These are phyloP conservation scores for Nasonia giraulti DNA, from an alignment of 1,140 invertebrate species.

Conservation along the genomic window DNA sequence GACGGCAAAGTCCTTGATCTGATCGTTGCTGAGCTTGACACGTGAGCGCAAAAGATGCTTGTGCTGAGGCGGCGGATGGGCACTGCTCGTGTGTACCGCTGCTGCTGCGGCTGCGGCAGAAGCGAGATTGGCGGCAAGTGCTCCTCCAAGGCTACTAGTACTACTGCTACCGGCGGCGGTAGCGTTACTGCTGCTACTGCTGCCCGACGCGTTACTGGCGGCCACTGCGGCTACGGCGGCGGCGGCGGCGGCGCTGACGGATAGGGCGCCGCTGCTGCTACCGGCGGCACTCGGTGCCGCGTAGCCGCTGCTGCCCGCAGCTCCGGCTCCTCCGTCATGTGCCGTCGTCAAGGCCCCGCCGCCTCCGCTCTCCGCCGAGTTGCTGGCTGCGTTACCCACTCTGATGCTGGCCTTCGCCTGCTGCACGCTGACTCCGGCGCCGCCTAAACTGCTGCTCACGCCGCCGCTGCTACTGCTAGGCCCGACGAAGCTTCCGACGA, in stretches of 20 bases:
- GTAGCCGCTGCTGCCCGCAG: conserved; percentile 67
- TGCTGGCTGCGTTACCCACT: conserved; percentile 75
- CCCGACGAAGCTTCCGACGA: background rate
- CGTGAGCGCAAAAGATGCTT: conserved; percentile 73
- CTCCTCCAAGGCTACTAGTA: conserved; percentile 55
- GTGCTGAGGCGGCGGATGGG: conserved; percentile 71
- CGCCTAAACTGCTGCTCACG: background rate
- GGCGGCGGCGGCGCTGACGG: conserved; percentile 62
- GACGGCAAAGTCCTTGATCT: conserved; percentile 63
- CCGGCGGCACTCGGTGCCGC: conserved; percentile 68
- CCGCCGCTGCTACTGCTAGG: background rate
- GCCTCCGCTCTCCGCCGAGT: conserved; percentile 73
- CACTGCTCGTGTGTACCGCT: conserved; percentile 66
- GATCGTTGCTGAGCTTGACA: conserved; percentile 66
- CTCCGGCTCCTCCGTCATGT: conserved; percentile 68
- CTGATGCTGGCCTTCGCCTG: conserved; percentile 73
- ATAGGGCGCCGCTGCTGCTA: conserved; percentile 66
- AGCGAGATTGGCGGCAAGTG: background rate
- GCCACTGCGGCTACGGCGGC: conserved; percentile 63
- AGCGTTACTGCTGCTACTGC: conserved; percentile 56
- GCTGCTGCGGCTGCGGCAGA: conserved; percentile 67
- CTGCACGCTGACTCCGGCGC: conserved; percentile 63
- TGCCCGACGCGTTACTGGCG: conserved; percentile 66
- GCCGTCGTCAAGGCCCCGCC: conserved; percentile 61
- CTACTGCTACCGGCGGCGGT: conserved; percentile 56